Evolutionary conservation across 2,888 invertebrate genomes (phyloP), one percentile per base, ranked within the genome.

Genomic region (Adelphocoris suturalis): DNA sequence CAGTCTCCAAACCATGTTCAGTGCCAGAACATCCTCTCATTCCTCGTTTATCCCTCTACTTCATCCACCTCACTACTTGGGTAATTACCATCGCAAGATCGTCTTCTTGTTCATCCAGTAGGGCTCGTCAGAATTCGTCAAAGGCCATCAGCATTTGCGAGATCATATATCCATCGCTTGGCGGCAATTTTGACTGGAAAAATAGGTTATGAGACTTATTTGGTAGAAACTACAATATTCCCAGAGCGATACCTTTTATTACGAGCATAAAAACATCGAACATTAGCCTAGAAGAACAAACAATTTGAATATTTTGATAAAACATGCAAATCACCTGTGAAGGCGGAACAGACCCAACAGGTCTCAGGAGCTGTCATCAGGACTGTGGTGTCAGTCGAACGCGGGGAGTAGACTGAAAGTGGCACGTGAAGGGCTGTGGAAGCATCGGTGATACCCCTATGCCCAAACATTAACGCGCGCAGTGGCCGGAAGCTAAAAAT

Each of bases 1-100:
- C 28, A 78, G 48, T 55, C 57, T 80, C 16, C n/a, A n/a, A n/a
- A n/a, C n/a, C n/a, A n/a, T n/a, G n/a, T 19, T 89, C 89, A 48
- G 0, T 81, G 55, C 81, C 89, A 55, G 89, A 80, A 4, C n/a
- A 48, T n/a, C 78, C 89, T 19, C 57, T 5, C 57, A n/a, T 27
- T 81, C 55, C 19, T 61, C 61, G 19, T 7, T 47, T 78, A 27
- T 12, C 19, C 78, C 12, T 19, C 78, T 19, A 2, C 61, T 61
- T 61, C 61, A n/a, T 19, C 19, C 16, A 14, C 57, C n/a, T 61
- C 61, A 61, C 61, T 61, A 9, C 78, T 78, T 12, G 2, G 37
- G 5, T 28, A 3, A 28, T n/a, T 37, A 28, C 37, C n/a, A n/a
- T 11, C 4, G 46, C 19, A 19, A 9, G 28, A 5, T 28, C 46